Percentiles rank a stretch among this genome's conserved stretches.
phyloP scores from a whole-genome alignment of 2,797 vertebrate species.

The Discoglossus pictus region DNA sequence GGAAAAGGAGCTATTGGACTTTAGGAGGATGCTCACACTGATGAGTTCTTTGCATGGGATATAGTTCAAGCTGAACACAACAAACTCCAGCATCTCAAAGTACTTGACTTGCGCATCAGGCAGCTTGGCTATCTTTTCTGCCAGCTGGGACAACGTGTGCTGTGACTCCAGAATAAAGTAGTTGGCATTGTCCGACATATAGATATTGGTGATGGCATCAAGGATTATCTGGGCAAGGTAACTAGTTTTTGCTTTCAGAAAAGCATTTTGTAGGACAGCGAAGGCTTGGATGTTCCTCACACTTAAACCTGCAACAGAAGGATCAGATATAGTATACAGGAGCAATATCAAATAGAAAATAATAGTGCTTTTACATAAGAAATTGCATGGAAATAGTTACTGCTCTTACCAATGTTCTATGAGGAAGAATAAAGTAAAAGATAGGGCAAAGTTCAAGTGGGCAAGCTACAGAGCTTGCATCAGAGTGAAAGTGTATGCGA shows the following conservation, averaged over 20 bases:
- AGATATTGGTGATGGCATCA: slow-evolving; percentile 92
- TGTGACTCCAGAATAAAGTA: slow-evolving; percentile 97
- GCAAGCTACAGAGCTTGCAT: too few relatives aligned
- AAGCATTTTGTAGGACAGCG: slow-evolving; percentile 92
- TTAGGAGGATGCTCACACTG: slow-evolving; percentile 94
- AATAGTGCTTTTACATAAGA: too few relatives aligned
- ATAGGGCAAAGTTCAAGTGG: too few relatives aligned
- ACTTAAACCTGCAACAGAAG: slow-evolving; percentile 78
- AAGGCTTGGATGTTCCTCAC: slow-evolving; percentile 96
- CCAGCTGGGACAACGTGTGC: slow-evolving; percentile 93
- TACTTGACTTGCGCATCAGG: slow-evolving; percentile 92
- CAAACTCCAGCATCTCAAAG: slow-evolving; percentile 95
- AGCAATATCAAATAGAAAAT: too few relatives aligned
- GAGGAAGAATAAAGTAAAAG: too few relatives aligned
- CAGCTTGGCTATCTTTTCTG: slow-evolving; percentile 88
- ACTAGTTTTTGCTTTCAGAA: slow-evolving; percentile 90
- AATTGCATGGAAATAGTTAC: too few relatives aligned
- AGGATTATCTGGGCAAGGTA: slow-evolving; percentile 89
- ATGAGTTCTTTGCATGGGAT: slow-evolving; percentile 98
- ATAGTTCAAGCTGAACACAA: slow-evolving; percentile 95
- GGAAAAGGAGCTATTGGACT: slow-evolving; percentile 86
- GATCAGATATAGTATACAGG: too few relatives aligned
- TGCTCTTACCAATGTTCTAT: too few relatives aligned
- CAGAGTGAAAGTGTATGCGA: too few relatives aligned
- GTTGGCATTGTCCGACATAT: slow-evolving; percentile 89